A percentile compares a stretch with the other conserved stretches of the same genome.
Evolutionary conservation across 2,113 vertebrate species (phyloP).

Genomic region (Meleagris gallopavo): DNA sequence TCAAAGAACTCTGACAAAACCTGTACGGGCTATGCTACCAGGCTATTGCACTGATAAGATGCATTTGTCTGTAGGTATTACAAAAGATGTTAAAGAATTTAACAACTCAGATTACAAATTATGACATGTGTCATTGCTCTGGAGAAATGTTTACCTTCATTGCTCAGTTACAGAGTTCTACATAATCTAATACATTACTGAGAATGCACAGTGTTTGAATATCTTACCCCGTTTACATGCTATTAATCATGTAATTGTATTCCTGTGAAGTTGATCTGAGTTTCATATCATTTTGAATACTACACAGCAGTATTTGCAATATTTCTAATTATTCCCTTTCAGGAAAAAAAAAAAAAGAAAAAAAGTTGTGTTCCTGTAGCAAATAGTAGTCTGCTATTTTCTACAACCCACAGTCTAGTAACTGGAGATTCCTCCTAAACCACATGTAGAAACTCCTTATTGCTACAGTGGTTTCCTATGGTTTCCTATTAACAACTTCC

Average conservation of each 20-base stretch:
- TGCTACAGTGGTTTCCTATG: not conserved
- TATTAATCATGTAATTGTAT: not conserved
- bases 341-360: not conserved
- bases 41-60: not conserved
- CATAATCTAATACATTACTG: not conserved
- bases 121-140: not conserved
- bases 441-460: not conserved
- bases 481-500: not conserved
- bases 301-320: not conserved
- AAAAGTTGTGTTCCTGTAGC: not conserved
- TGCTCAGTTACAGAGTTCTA: not conserved
- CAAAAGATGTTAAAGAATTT: not conserved
- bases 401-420: not conserved
- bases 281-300: not conserved
- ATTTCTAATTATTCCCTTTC: not conserved
- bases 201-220: not conserved
- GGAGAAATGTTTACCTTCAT: not conserved
- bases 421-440: not conserved
- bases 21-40: not conserved
- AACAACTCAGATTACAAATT: not conserved
- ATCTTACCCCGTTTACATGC: not conserved
- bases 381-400: not conserved
- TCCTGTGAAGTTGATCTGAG: not conserved
- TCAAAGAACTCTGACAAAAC: not conserved
- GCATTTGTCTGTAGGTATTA: not conserved